Percentiles rank a stretch among this genome's conserved stretches.
Conservation (phyloP, 2,888 invertebrate genomes). For the Trilocha varians region DNA sequence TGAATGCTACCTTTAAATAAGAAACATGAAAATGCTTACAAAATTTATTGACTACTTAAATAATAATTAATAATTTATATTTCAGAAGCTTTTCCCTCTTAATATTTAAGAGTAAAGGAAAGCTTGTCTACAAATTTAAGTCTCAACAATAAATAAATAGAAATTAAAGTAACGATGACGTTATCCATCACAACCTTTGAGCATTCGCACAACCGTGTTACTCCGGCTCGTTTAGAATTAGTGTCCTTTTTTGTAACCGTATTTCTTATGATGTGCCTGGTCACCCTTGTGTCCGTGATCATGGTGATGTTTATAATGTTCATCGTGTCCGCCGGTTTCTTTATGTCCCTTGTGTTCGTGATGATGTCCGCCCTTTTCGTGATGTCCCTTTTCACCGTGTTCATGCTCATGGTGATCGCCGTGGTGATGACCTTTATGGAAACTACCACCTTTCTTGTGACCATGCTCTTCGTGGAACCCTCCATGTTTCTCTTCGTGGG, state of each 20-base stretch:
- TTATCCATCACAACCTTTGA: constrained; percentile 2
- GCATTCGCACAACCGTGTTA: neutral
- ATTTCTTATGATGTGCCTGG: constrained; percentile 85
- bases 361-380: constrained; percentile 86
- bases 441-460: constrained; percentile 86
- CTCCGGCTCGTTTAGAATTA: constrained; percentile 18
- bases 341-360: constrained; percentile 87
- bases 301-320: constrained; percentile 82
- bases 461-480: constrained; percentile 85
- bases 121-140: neutral
- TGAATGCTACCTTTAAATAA: neutral
- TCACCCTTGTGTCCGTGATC: constrained; percentile 86
- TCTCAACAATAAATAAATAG: constrained; percentile 5
- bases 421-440: constrained; percentile 87
- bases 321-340: constrained; percentile 82
- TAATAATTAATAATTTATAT: constrained; percentile 25
- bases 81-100: constrained; percentile 15
- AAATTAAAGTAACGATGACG: constrained; percentile 7
- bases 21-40: neutral
- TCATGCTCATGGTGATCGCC: constrained; percentile 83
- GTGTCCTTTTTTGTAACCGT: constrained; percentile 77
- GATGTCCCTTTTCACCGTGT: constrained; percentile 85
- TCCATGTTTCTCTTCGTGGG: constrained; percentile 87
- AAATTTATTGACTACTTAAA: constrained; percentile 18
- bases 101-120: constrained; percentile 8